Evolutionary conservation across 1,140 invertebrate species (phyloP).

Genomic region (Pogonomyrmex californicus): DNA sequence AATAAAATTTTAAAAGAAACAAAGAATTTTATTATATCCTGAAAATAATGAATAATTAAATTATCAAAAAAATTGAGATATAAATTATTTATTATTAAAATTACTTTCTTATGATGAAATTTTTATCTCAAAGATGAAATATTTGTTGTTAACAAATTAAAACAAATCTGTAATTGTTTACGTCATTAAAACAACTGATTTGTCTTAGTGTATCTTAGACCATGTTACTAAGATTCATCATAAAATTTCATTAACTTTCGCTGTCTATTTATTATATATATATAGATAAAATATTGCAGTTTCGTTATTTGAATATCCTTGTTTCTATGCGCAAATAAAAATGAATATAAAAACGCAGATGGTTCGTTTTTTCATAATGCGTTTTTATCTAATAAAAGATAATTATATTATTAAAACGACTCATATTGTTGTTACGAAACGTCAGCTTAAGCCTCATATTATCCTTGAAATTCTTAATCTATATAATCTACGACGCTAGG

Average conservation of each 20-base stretch:
- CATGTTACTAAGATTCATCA: background rate
- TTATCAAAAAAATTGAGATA: background rate
- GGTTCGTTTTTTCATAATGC: background rate
- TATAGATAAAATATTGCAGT: conserved; percentile 41
- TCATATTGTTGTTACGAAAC: background rate
- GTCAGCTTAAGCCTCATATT: conserved; percentile 57
- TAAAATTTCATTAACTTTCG: background rate
- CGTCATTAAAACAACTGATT: background rate
- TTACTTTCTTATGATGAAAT: background rate
- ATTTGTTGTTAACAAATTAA: background rate
- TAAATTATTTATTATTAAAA: background rate
- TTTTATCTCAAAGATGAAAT: background rate
- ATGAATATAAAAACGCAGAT: conserved; percentile 41
- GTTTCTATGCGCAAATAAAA: conserved; percentile 25
- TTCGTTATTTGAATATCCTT: conserved; percentile 49
- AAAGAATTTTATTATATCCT: background rate
- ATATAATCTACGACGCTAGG: conserved; percentile 53
- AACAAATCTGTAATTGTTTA: background rate
- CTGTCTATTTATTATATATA: conserved; percentile 2
- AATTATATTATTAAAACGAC: conserved; percentile 26
- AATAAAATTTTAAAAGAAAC: background rate
- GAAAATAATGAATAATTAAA: background rate
- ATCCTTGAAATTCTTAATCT: conserved; percentile 41
- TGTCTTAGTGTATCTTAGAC: background rate
- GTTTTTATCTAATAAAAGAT: conserved; percentile 25